phyloP scores from a whole-genome alignment of 2,888 invertebrate species.

The Protodeltote pygarga region DNA sequence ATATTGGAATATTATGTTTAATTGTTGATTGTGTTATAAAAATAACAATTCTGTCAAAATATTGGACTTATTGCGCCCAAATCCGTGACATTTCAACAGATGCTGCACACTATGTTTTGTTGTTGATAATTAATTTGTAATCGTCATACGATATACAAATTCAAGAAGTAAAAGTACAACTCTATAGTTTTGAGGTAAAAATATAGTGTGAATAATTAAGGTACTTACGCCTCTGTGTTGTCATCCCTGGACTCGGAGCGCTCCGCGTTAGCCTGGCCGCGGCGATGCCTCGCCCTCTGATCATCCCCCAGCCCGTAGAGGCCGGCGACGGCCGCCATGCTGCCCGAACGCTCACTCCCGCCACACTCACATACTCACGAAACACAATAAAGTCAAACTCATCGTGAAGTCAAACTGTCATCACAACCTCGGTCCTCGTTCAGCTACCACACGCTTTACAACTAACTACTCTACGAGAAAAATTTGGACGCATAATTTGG shows the following conservation, averaged over 20 bases:
- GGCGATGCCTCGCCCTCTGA: slow-evolving; percentile 85
- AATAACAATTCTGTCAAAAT: too few species aligned
- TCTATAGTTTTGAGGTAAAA: too few species aligned
- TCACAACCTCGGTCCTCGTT: slow-evolving; percentile 38
- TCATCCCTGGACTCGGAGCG: slow-evolving; percentile 88
- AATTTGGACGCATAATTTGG: slow-evolving; percentile 82
- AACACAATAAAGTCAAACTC: slow-evolving; percentile 43
- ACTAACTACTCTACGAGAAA: slow-evolving; percentile 68
- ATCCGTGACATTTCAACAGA: too few species aligned
- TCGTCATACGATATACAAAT: too few species aligned
- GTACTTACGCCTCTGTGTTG: slow-evolving; percentile 87
- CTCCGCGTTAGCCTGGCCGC: slow-evolving; percentile 88
- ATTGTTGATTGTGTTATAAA: too few species aligned
- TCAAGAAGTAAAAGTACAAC: too few species aligned
- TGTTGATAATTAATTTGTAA: too few species aligned
- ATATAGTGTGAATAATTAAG: too few species aligned
- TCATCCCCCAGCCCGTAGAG: slow-evolving; percentile 93
- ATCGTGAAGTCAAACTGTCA: slow-evolving; percentile 34
- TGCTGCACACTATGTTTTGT: too few species aligned
- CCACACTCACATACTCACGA: slow-evolving; percentile 54
- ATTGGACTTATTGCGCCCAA: too few species aligned
- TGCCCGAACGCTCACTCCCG: slow-evolving; percentile 57
- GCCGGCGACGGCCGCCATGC: slow-evolving; percentile 93
- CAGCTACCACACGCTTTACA: slow-evolving; percentile 49
- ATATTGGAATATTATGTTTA: too few species aligned